Conservation (phyloP, 2,888 invertebrate species). For the Colletes collaris region DNA sequence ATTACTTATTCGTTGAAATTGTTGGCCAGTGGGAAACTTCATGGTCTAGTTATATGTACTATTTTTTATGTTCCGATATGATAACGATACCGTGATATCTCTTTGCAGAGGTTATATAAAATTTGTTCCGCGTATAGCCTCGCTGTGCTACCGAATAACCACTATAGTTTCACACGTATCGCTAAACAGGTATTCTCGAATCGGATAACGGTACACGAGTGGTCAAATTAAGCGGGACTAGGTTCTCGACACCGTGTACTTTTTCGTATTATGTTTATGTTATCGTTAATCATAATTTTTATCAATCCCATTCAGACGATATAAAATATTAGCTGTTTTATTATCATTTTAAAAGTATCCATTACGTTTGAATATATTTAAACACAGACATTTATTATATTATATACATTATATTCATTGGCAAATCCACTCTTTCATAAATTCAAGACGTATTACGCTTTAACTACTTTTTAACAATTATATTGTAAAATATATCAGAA, state of each 20-base stretch:
- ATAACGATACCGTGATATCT: constrained; percentile 35
- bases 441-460: no score
- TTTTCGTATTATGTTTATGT: not conserved
- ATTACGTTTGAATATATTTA: no score
- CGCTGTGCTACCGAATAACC: not conserved
- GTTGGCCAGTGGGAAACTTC: constrained; percentile 50
- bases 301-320: no score
- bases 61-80: constrained; percentile 27
- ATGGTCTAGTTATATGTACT: constrained; percentile 26
- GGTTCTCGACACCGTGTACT: not conserved
- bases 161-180: constrained; percentile 10
- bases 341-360: no score
- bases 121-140: constrained; percentile 21
- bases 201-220: constrained; percentile 40
- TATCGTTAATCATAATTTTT: no score
- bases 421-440: no score
- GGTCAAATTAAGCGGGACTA: constrained; percentile 38
- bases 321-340: no score
- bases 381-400: no score
- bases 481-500: no score
- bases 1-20: constrained; percentile 2
- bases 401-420: no score
- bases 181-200: constrained; percentile 29
- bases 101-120: constrained; percentile 40
- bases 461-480: no score